Percentiles rank a stretch among this genome's conserved stretches.
phyloP scores from a whole-genome alignment of 2,797 vertebrate genomes.

The Delichon dasypus region DNA sequence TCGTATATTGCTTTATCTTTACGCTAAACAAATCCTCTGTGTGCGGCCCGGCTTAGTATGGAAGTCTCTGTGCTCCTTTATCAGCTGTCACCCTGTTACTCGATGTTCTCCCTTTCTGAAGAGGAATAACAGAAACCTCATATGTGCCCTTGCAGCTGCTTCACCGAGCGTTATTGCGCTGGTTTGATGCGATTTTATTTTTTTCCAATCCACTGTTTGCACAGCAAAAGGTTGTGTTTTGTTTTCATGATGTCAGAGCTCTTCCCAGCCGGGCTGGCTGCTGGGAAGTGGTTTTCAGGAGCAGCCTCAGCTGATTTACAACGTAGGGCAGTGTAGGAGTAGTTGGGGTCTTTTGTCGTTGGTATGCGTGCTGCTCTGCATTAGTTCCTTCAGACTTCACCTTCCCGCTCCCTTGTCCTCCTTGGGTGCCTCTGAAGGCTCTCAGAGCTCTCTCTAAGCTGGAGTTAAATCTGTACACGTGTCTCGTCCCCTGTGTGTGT shows the following conservation, averaged over 20 bases:
- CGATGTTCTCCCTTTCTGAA: background rate
- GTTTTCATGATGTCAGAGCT: background rate
- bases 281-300: background rate
- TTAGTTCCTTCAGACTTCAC: background rate
- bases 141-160: background rate
- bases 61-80: slow-evolving; percentile 10
- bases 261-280: background rate
- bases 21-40: slow-evolving; percentile 3
- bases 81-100: background rate
- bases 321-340: background rate
- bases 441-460: background rate
- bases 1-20: slow-evolving; percentile 14
- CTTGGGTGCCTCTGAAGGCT: background rate
- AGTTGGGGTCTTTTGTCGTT: background rate
- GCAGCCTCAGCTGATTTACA: background rate
- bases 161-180: background rate
- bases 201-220: background rate
- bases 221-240: background rate
- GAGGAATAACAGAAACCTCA: background rate
- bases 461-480: background rate
- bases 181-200: background rate
- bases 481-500: background rate
- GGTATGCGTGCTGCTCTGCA: background rate
- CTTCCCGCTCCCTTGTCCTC: background rate
- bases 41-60: background rate